Conservation (phyloP, 2,888 invertebrate genomes). For the Ametastegia equiseti region DNA sequence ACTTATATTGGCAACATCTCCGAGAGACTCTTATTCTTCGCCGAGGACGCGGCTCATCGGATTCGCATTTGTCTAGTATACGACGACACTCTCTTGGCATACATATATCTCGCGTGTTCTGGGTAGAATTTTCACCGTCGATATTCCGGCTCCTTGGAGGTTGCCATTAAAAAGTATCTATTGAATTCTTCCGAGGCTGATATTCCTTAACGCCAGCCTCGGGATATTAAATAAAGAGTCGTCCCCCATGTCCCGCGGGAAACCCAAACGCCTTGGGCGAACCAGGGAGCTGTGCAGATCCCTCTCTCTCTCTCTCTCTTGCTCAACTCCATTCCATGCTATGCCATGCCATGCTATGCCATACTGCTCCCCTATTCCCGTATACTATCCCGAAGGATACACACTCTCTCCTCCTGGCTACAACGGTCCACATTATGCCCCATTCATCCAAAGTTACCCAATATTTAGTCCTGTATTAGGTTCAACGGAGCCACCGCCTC, state of each 20-base stretch:
- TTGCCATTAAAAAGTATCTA: conserved; percentile 40
- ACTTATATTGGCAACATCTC: conserved; percentile 28
- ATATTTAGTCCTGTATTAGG: conserved; percentile 65
- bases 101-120: not conserved
- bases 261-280: conserved; percentile 55
- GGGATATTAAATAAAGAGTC: conserved; percentile 72
- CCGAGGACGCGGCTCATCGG: conserved; percentile 10
- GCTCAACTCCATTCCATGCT: not conserved
- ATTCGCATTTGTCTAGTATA: conserved; percentile 42
- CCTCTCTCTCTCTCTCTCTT: too few relatives aligned
- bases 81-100: not conserved
- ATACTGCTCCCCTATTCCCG: conserved; percentile 21
- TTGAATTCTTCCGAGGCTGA: conserved; percentile 49
- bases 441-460: conserved; percentile 68
- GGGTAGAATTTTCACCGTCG: not conserved
- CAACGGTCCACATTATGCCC: conserved; percentile 52
- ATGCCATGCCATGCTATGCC: not conserved
- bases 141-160: not conserved
- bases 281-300: conserved; percentile 1
- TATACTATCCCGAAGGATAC: conserved; percentile 44
- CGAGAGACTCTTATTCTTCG: not conserved
- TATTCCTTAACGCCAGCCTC: conserved; percentile 70
- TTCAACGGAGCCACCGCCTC: conserved; percentile 49
- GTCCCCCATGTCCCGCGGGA: conserved; percentile 63
- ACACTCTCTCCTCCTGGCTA: conserved; percentile 38